phyloP scores from a whole-genome alignment of 2,113 vertebrate genomes.

The Odocoileus virginianus region DNA sequence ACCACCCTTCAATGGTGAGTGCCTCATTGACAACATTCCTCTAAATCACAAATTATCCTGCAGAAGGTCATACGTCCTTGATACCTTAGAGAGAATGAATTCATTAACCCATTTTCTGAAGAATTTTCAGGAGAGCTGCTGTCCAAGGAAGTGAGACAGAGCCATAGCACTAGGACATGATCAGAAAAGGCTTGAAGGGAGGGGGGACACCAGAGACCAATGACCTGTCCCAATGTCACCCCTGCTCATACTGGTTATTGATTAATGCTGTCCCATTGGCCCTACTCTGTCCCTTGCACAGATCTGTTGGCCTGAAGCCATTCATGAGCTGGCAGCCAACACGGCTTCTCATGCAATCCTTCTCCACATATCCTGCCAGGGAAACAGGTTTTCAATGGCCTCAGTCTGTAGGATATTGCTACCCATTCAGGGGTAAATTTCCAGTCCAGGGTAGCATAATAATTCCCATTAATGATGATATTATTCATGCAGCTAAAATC shows the following conservation, averaged over 20 bases:
- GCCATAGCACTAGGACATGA: neutral
- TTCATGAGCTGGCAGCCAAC: neutral
- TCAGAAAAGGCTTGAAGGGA: neutral
- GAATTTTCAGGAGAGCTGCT: neutral
- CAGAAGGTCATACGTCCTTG: neutral
- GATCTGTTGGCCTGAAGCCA: neutral
- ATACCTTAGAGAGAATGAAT: neutral
- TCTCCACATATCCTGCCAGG: conserved; percentile 19
- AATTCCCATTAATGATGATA: conserved; percentile 58
- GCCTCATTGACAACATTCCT: neutral
- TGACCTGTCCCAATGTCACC: neutral
- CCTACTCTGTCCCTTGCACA: neutral
- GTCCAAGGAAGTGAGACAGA: neutral
- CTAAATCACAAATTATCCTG: neutral
- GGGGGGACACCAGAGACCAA: neutral
- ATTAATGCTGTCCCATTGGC: neutral
- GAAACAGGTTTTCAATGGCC: conserved; percentile 56
- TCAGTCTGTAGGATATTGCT: conserved; percentile 51
- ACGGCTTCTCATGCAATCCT: neutral
- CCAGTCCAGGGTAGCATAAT: conserved; percentile 31
- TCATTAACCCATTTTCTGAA: neutral
- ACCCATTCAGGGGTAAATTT: conserved; percentile 64
- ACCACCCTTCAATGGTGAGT: too few relatives aligned
- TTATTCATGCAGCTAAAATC: conserved; percentile 60
- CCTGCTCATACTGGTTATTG: neutral